Evolutionary conservation across 2,888 invertebrate species (phyloP).

Genomic region (Galerucella nymphaeae): DNA sequence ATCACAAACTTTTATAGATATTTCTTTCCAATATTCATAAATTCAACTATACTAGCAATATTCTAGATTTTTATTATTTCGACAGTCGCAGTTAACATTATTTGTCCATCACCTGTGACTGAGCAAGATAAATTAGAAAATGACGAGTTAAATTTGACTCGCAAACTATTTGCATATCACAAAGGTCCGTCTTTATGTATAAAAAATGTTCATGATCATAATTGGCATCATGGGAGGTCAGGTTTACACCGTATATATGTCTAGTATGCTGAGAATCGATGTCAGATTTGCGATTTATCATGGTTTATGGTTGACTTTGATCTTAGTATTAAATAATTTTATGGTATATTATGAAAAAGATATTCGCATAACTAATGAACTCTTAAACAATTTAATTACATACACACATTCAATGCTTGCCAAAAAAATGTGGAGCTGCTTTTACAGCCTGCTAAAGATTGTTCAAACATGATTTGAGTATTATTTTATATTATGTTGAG

Average conservation of each 20-base stretch:
- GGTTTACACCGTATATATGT: conserved; percentile 33
- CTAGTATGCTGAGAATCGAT: conserved; percentile 28
- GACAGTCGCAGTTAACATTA: not conserved
- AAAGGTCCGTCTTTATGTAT: not conserved
- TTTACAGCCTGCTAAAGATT: no score
- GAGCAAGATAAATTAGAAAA: not conserved
- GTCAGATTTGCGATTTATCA: conserved; percentile 31
- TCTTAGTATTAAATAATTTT: conserved; percentile 9
- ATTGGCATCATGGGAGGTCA: conserved; percentile 52
- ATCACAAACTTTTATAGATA: not conserved
- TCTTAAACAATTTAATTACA: not conserved
- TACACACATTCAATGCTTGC: not conserved
- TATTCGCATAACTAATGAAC: conserved; percentile 3
- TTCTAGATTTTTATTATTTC: not conserved
- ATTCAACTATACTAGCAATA: not conserved
- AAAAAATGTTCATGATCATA: conserved; percentile 35
- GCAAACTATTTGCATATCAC: not conserved
- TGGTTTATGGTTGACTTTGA: conserved; percentile 12
- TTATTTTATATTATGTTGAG: no score
- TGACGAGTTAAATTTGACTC: not conserved
- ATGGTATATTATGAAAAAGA: not conserved
- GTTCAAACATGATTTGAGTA: no score
- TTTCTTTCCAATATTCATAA: not conserved
- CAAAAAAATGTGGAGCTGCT: not conserved
- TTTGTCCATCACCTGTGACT: not conserved